phyloP scores from a whole-genome alignment of 2,113 vertebrate species.

The Amblyopsis rosae region DNA sequence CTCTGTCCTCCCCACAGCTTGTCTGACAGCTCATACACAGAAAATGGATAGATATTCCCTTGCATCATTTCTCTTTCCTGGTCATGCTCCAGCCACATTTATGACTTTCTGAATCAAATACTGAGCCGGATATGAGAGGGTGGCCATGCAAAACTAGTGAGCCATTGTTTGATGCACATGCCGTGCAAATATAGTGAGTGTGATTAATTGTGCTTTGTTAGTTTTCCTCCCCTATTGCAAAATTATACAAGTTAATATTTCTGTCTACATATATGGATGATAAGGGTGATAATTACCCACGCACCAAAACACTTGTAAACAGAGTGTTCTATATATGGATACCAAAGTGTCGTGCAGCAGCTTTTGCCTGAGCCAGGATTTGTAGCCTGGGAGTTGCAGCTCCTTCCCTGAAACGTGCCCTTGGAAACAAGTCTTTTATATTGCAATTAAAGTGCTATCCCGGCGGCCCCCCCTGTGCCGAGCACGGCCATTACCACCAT shows the following conservation, averaged over 20 bases:
- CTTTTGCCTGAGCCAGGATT: slow-evolving; percentile 61
- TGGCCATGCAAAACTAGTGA: slow-evolving; percentile 10
- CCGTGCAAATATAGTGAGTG: slow-evolving; percentile 44
- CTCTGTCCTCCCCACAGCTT: slow-evolving; percentile 24
- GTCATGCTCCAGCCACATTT: slow-evolving; percentile 1
- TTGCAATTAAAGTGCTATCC: slow-evolving; percentile 74
- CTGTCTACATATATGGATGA: slow-evolving; percentile 38
- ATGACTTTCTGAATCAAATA: slow-evolving; percentile 31
- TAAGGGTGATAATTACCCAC: slow-evolving; percentile 23
- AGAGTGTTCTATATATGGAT: slow-evolving; percentile 38
- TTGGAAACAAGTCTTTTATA: slow-evolving; percentile 66
- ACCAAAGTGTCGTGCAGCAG: slow-evolving; percentile 41
- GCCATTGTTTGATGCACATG: slow-evolving; percentile 5
- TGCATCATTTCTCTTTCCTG: slow-evolving; percentile 11
- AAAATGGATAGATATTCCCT: slow-evolving; percentile 5
- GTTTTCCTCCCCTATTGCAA: slow-evolving; percentile 21
- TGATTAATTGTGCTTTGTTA: slow-evolving; percentile 25
- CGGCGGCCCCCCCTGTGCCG: slow-evolving; percentile 52
- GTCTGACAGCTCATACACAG: slow-evolving; percentile 21
- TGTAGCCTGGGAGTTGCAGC: slow-evolving; percentile 41
- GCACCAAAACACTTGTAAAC: slow-evolving; percentile 29
- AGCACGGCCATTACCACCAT: slow-evolving; percentile 70
- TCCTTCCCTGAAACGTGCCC: slow-evolving; percentile 60
- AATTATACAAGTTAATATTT: slow-evolving; percentile 33
- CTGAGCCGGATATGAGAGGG: background rate